phyloP scores from a whole-genome alignment of 2,797 vertebrate genomes.

The Apogon talboti region DNA sequence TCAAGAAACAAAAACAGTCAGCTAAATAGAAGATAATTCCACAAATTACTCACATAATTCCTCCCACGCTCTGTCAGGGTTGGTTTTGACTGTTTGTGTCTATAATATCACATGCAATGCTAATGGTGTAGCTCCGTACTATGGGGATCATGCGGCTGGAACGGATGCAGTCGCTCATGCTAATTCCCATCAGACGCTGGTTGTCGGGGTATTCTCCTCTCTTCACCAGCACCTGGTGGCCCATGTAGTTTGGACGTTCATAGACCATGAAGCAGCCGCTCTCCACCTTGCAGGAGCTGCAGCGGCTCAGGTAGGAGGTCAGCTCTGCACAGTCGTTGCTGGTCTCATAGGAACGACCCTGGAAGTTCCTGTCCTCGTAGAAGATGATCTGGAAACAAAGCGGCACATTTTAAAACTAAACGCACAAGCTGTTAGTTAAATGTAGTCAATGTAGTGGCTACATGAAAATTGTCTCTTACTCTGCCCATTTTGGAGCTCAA shows the following conservation, averaged over 20 bases:
- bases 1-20: no score
- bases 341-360: constrained; percentile 77
- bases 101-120: background rate
- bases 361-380: constrained; percentile 80
- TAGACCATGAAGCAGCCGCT: constrained; percentile 84
- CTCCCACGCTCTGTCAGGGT: no score
- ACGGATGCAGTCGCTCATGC: constrained; percentile 77
- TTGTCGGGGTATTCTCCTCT: constrained; percentile 84
- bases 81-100: no score
- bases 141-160: constrained; percentile 81
- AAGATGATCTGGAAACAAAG: constrained; percentile 72
- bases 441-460: background rate
- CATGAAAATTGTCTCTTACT: constrained; percentile 54
- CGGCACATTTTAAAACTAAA: constrained; percentile 7
- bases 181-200: constrained; percentile 78
- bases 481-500: constrained; percentile 69
- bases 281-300: constrained; percentile 79
- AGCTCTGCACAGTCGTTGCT: constrained; percentile 77
- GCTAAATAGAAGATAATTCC: no score
- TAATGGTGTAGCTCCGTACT: constrained; percentile 65
- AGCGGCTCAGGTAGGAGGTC: constrained; percentile 74
- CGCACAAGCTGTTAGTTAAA: background rate
- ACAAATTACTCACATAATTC: no score
- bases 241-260: constrained; percentile 78
- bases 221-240: constrained; percentile 78